Percentiles rank a stretch among this genome's conserved stretches.
phyloP scores from a whole-genome alignment of 2,797 vertebrate species.

The Amblyopsis hoosieri region DNA sequence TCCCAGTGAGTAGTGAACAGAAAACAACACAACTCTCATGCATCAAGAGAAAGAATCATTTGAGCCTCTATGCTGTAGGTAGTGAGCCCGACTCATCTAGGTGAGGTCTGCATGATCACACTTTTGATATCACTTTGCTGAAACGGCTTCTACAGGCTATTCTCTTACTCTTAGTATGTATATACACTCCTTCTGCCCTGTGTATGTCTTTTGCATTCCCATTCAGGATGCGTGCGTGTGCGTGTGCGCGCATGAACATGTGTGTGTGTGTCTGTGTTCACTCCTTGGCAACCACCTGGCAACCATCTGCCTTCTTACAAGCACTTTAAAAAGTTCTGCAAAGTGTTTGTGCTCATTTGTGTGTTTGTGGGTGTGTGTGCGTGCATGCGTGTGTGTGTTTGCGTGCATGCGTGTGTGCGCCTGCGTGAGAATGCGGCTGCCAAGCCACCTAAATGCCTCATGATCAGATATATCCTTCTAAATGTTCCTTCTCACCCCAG shows the following conservation, averaged over 20 bases:
- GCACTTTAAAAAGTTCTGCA: constrained; percentile 9
- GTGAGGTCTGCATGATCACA: constrained; percentile 21
- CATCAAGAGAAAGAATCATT: constrained; percentile 61
- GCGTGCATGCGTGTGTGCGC: neutral
- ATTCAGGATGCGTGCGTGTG: neutral
- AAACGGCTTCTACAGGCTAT: constrained; percentile 21
- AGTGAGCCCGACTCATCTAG: constrained; percentile 34
- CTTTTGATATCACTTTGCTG: constrained; percentile 15
- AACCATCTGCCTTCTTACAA: constrained; percentile 43
- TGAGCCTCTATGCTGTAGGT: constrained; percentile 24
- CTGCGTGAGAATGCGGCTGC: neutral
- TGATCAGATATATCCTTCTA: neutral
- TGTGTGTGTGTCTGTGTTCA: constrained; percentile 9
- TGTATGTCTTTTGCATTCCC: neutral
- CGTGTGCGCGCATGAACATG: constrained; percentile 17
- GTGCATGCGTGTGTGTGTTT: constrained; percentile 6
- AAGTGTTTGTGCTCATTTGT: neutral
- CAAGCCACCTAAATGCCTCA: neutral
- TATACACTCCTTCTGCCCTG: constrained; percentile 17
- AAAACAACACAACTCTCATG: constrained; percentile 52
- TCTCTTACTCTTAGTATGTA: neutral
- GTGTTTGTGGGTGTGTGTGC: neutral
- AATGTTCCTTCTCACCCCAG: neutral
- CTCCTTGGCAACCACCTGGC: constrained; percentile 39
- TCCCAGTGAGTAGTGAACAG: constrained; percentile 29